Percentiles rank a stretch among this genome's conserved stretches.
Evolutionary conservation across 2,888 invertebrate genomes (phyloP).

Genomic region (Eupithecia tripunctaria): DNA sequence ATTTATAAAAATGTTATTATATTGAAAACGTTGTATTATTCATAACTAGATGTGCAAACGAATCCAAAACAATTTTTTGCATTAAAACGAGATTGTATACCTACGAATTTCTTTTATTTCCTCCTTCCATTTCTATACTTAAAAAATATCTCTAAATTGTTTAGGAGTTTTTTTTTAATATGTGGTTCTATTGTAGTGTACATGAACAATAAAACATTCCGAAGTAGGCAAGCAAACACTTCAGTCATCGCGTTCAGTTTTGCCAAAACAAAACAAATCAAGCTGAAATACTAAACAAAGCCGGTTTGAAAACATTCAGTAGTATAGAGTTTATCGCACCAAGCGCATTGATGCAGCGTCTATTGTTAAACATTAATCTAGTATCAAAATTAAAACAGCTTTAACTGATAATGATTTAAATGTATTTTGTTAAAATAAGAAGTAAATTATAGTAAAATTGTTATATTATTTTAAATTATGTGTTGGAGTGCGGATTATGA

Average conservation of each 20-base stretch:
- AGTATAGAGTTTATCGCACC: constrained; percentile 48
- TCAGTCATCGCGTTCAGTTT: constrained; percentile 56
- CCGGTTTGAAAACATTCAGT: constrained; percentile 58
- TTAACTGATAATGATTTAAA: constrained; percentile 16
- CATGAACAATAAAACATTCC: constrained; percentile 55
- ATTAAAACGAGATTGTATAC: neutral
- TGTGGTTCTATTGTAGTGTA: constrained; percentile 40
- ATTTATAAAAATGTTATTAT: too few species aligned
- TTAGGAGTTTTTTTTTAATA: neutral
- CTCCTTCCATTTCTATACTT: neutral
- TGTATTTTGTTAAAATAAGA: neutral
- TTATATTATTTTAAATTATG: constrained; percentile 3
- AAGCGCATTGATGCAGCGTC: constrained; percentile 44
- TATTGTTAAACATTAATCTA: constrained; percentile 7
- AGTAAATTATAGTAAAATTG: neutral
- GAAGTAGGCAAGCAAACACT: constrained; percentile 29
- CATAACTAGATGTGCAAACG: neutral
- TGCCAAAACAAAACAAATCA: constrained; percentile 67
- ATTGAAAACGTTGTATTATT: too few species aligned
- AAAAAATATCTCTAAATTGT: neutral
- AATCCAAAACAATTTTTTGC: neutral
- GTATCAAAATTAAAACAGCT: constrained; percentile 2
- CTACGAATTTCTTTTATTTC: neutral
- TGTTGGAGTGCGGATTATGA: constrained; percentile 61
- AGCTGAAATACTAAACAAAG: constrained; percentile 64